phyloP scores from a whole-genome alignment of 2,888 invertebrate species.

The Pollenia amentaria region DNA sequence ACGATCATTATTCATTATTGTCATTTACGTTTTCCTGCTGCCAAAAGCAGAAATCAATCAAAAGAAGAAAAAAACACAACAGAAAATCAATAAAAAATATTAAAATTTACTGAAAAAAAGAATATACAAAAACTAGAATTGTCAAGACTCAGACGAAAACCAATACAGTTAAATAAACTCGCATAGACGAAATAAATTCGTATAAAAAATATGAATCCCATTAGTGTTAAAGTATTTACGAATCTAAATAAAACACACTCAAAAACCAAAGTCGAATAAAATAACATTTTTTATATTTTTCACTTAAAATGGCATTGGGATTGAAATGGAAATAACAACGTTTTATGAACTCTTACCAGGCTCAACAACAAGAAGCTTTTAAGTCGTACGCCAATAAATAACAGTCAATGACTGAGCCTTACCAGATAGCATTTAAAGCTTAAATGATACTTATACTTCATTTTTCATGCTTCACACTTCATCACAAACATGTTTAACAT shows the following conservation, averaged over 20 bases:
- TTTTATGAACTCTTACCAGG: no score
- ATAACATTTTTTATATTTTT: not conserved
- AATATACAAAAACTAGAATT: constrained; percentile 78
- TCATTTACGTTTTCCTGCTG: constrained; percentile 32
- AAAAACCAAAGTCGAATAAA: not conserved
- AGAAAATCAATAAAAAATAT: constrained; percentile 38
- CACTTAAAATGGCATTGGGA: not conserved
- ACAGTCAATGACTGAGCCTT: no score
- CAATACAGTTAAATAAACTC: constrained; percentile 74
- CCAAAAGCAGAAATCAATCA: constrained; percentile 41
- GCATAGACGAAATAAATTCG: constrained; percentile 1
- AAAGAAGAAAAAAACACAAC: constrained; percentile 13
- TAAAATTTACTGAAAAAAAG: constrained; percentile 27
- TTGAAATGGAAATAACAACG: no score
- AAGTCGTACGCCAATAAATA: no score
- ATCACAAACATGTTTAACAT: no score
- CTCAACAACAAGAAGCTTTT: no score
- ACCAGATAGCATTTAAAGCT: no score
- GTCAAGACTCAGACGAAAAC: constrained; percentile 80
- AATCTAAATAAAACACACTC: not conserved
- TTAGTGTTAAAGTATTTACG: not conserved
- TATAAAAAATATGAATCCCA: constrained; percentile 12
- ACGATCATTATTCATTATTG: constrained; percentile 15
- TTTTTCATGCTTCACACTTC: no score
- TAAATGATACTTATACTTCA: no score